A percentile compares a stretch with the other conserved stretches of the same genome.
Evolutionary conservation across 1,140 invertebrate genomes (phyloP).

Genomic region (Hylaeus volcanicus): DNA sequence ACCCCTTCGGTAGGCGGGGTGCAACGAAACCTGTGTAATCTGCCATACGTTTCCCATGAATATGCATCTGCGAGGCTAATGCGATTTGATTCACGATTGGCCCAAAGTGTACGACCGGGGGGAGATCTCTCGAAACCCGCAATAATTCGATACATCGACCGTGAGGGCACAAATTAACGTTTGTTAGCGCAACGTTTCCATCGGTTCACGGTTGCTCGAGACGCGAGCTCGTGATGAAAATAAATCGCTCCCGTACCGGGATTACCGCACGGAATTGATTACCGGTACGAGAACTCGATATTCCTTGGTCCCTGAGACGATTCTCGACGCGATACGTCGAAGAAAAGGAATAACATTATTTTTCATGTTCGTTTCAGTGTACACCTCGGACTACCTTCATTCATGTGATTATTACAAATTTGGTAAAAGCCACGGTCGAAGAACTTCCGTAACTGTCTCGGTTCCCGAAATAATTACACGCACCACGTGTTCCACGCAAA

Average conservation of each 20-base stretch:
- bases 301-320: too few species aligned
- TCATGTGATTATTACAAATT: too few species aligned
- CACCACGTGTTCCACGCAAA: not conserved
- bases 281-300: slow-evolving; percentile 4
- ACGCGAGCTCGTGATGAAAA: slow-evolving; percentile 52
- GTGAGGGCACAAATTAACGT: slow-evolving; percentile 66
- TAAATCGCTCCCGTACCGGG: slow-evolving; percentile 46
- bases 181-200: slow-evolving; percentile 65
- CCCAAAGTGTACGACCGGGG: slow-evolving; percentile 49
- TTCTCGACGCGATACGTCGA: too few species aligned
- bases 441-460: too few species aligned
- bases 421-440: too few species aligned
- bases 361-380: too few species aligned
- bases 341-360: too few species aligned
- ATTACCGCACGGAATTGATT: slow-evolving; percentile 34
- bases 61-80: slow-evolving; percentile 78
- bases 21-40: slow-evolving; percentile 73
- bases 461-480: too few species aligned
- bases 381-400: too few species aligned
- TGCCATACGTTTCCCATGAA: slow-evolving; percentile 77
- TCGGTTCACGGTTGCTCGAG: slow-evolving; percentile 12
- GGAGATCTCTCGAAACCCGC: slow-evolving; percentile 60
- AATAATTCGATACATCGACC: slow-evolving; percentile 69
- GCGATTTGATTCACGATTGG: slow-evolving; percentile 78
- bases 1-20: slow-evolving; percentile 65